These are phyloP conservation scores for Globia sparganii DNA, from an alignment of 2,888 invertebrate genomes.

Conservation along the genomic window DNA sequence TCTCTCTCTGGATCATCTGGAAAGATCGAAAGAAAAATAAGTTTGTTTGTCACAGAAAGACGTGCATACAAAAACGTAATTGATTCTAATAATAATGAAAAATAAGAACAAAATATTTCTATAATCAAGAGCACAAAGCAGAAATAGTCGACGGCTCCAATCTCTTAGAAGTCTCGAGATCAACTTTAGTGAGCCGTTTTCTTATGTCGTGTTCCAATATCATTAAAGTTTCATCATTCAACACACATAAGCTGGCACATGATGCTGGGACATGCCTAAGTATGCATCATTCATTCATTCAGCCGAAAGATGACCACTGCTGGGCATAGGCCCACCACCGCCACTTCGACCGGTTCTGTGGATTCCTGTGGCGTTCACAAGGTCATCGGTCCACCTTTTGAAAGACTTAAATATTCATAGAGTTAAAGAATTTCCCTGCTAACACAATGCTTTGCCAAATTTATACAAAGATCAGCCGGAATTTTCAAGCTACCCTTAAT, in stretches of 20 bases:
- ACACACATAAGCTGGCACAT: neutral
- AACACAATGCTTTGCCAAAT: conserved; percentile 15
- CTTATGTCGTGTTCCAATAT: neutral
- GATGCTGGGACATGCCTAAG: neutral
- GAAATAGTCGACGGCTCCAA: too few species aligned
- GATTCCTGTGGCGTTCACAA: neutral
- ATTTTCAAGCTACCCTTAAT: conserved; percentile 75
- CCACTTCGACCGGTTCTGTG: neutral
- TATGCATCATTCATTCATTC: neutral
- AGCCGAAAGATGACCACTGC: too few species aligned
- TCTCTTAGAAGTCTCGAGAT: neutral
- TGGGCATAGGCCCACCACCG: too few species aligned
- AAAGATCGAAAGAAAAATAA: too few species aligned
- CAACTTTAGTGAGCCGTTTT: neutral
- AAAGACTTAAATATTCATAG: neutral
- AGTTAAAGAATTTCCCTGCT: neutral
- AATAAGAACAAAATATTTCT: too few species aligned
- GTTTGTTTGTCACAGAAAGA: too few species aligned
- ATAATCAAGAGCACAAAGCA: too few species aligned
- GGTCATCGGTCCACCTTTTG: neutral
- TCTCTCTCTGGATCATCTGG: neutral
- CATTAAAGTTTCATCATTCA: neutral
- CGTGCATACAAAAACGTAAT: too few species aligned
- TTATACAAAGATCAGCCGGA: conserved; percentile 46
- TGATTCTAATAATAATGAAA: too few species aligned